Evolutionary conservation across 2,888 invertebrate species (phyloP).

Genomic region (Holacanthella duospinosa): DNA sequence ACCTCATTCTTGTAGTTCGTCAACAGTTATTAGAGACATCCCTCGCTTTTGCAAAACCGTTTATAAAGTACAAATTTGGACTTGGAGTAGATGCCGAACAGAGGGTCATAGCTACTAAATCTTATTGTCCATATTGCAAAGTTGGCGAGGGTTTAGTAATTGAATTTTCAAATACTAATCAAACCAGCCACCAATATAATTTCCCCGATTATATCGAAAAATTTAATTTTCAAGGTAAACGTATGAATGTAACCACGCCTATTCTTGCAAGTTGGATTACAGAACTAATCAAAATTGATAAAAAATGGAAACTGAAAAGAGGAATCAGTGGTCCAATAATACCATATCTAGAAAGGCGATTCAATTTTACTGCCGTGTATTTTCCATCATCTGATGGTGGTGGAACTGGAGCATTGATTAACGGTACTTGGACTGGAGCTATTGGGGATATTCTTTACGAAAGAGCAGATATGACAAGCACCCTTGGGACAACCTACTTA

Average conservation of each 20-base stretch:
- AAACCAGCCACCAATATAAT: too few species aligned
- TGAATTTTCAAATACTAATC: too few species aligned
- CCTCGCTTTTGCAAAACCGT: too few species aligned
- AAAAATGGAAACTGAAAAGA: background rate
- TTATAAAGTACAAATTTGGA: too few species aligned
- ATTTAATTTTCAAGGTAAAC: background rate
- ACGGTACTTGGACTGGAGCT: background rate
- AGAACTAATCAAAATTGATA: background rate
- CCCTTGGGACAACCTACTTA: background rate
- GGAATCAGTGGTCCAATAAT: background rate
- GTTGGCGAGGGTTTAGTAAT: too few species aligned
- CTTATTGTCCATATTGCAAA: too few species aligned
- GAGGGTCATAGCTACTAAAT: too few species aligned
- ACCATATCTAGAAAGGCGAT: background rate
- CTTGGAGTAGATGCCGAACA: too few species aligned
- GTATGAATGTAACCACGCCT: background rate
- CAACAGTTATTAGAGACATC: too few species aligned
- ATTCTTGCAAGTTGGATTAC: background rate
- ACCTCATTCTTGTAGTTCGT: too few species aligned
- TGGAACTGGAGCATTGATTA: background rate
- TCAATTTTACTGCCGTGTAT: background rate
- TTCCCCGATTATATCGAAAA: background rate
- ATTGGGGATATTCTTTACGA: background rate
- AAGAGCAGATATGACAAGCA: background rate
- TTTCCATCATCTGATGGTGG: background rate